Base-by-base conservation (phyloP, 2,888 invertebrate genomes). In the Synergus japonicus region DNA sequence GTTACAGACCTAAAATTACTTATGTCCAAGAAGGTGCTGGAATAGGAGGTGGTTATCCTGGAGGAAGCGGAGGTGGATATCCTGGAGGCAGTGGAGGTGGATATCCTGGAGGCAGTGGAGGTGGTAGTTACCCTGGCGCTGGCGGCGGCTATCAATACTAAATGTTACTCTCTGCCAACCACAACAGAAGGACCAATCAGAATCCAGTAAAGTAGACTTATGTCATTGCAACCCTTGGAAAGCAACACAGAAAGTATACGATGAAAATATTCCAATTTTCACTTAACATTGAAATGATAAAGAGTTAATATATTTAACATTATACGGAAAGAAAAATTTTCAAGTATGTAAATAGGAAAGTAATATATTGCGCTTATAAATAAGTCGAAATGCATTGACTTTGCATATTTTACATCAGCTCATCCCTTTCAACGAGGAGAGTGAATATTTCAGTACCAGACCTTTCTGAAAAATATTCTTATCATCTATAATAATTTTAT, bases 1-100 rank as follows among this genome's bases (percentile, higher is more conserved):
- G 96, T 0, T 96, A 94, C 92, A 94, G 94, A 84, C 96, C 96
- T 46, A 94, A 93, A 86, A 94, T 96, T 80, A 94, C 94, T 1
- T 96, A 96, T 89, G 94, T 95, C 89, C 95, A 95, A 87, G 90
- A 89, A 73, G 87, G 87, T 15, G 58, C 82, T 37, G 87, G 86
- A 15, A 83, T 81, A 29, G 88, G 88, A 4, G 79, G 81, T 44
- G 83, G 79, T 37, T 80, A 79, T 78, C 69, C 37, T 29, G 82
- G 82, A 37, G 80, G 76, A 18, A 77, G 77, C 76, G 69, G 41
- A 44, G 79, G 81, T 1, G 80, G 80, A 29, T 78, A 77, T 29
- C 76, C 79, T 2, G 44, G 79, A 29, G 80, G 78, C 1, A 79
- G 81, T 5, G 49, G 67, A 4, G 80, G 79, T 49, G 80, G 73